Evolutionary conservation across 2,888 invertebrate species (phyloP).

Genomic region (Serripes groenlandicus): DNA sequence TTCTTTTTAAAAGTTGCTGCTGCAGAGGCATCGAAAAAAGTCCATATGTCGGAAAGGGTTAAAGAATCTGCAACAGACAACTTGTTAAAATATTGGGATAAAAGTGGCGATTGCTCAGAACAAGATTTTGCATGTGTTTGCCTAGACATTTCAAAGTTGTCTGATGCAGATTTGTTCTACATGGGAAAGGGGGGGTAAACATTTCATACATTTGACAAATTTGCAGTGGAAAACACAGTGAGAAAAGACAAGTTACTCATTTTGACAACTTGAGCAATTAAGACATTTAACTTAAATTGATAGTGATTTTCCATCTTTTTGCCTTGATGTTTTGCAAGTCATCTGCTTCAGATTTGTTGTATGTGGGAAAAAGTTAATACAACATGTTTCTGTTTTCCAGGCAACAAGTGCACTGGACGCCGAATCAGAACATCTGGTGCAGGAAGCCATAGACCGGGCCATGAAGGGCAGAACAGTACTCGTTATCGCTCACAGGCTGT

Average conservation of each 20-base stretch:
- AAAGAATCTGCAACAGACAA: neutral
- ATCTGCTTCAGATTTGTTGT: too few relatives aligned
- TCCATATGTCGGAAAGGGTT: neutral
- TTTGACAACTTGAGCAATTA: too few relatives aligned
- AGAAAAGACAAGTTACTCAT: too few relatives aligned
- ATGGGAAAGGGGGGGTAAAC: neutral
- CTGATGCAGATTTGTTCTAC: neutral
- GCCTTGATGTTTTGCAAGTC: too few relatives aligned
- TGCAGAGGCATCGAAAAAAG: neutral
- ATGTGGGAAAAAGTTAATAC: neutral
- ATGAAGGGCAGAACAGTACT: slow-evolving; percentile 82
- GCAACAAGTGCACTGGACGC: slow-evolving; percentile 84
- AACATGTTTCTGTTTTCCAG: slow-evolving; percentile 57
- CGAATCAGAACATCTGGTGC: slow-evolving; percentile 82
- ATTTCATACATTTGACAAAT: too few relatives aligned
- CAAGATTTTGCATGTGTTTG: neutral
- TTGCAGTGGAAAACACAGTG: too few relatives aligned
- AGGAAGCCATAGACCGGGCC: slow-evolving; percentile 64
- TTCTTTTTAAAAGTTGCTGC: neutral
- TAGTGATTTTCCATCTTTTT: too few relatives aligned
- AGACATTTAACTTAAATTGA: too few relatives aligned
- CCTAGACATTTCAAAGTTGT: neutral
- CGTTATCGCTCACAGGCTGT: neutral
- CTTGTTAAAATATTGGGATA: too few relatives aligned
- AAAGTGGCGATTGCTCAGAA: neutral